phyloP scores from a whole-genome alignment of 2,888 invertebrate species.

The Mystacides longicornis region DNA sequence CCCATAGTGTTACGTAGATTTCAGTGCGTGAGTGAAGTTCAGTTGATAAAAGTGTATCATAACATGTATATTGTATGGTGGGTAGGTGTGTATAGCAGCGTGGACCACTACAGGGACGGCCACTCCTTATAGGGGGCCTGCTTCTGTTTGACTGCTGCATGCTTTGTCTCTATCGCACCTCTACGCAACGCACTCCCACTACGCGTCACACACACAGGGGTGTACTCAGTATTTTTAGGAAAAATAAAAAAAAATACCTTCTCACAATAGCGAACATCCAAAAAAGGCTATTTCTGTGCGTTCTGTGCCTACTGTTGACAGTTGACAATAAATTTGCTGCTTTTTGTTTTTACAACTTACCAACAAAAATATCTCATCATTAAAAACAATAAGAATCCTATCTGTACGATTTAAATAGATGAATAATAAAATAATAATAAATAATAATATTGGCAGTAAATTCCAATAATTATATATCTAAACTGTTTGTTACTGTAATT shows the following conservation, averaged over 20 bases:
- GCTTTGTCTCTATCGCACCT: background rate
- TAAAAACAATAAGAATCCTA: too few species aligned
- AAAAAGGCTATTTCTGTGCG: too few species aligned
- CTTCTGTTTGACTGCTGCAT: background rate
- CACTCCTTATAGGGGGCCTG: conserved; percentile 1
- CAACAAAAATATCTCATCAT: too few species aligned
- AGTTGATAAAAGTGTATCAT: background rate
- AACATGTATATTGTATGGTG: background rate
- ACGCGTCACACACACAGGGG: background rate
- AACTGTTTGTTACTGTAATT: too few species aligned
- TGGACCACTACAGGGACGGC: background rate
- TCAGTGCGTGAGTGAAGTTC: background rate
- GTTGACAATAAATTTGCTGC: too few species aligned
- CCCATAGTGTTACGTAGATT: background rate
- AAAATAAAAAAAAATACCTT: background rate
- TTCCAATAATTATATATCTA: too few species aligned
- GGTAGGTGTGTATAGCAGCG: background rate
- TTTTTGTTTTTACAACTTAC: too few species aligned
- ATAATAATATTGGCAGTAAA: too few species aligned
- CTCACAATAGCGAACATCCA: too few species aligned
- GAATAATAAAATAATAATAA: too few species aligned
- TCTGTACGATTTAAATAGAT: too few species aligned
- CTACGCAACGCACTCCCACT: background rate
- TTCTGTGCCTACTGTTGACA: too few species aligned
- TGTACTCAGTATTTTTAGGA: background rate